These are phyloP conservation scores for Sebastes oblongus DNA, from an alignment of 2,797 vertebrate genomes.

Conservation along the genomic window DNA sequence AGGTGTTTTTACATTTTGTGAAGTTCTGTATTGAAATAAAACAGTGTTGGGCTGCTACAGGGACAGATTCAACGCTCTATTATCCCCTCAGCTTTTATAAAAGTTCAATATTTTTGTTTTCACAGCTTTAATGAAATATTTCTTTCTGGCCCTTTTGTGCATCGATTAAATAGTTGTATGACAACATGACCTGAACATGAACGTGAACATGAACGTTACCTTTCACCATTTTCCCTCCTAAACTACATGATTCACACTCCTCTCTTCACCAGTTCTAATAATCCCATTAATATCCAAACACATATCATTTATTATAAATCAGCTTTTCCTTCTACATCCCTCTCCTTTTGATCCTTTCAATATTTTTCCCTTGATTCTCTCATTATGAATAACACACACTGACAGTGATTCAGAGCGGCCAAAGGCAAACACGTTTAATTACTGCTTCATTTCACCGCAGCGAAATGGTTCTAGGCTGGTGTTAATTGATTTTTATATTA, in stretches of 20 bases:
- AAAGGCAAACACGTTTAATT: conserved; percentile 52
- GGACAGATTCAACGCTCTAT: background rate
- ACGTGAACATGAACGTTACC: too few relatives aligned
- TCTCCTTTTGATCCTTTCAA: background rate
- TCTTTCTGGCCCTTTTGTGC: background rate
- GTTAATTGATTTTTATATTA: conserved; percentile 67
- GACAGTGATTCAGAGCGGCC: conserved; percentile 33
- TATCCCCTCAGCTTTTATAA: background rate
- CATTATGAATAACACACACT: conserved; percentile 4
- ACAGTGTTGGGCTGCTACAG: background rate
- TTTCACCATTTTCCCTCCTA: conserved; percentile 1
- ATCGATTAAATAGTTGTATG: background rate
- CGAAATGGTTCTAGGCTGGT: conserved; percentile 33
- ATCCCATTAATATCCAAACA: background rate
- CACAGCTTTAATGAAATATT: background rate
- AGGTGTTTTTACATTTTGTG: background rate
- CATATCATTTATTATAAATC: conserved; percentile 2
- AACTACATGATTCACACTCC: background rate
- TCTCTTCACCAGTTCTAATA: background rate
- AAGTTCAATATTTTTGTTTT: conserved; percentile 5
- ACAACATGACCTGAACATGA: too few relatives aligned
- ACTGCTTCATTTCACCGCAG: conserved; percentile 36
- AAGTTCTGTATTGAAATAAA: background rate
- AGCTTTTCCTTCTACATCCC: background rate
- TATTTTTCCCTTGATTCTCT: conserved; percentile 3